Percentiles rank a stretch among this genome's conserved stretches.
Evolutionary conservation across 2,113 vertebrate genomes (phyloP).

Genomic region (Carassius carassius): DNA sequence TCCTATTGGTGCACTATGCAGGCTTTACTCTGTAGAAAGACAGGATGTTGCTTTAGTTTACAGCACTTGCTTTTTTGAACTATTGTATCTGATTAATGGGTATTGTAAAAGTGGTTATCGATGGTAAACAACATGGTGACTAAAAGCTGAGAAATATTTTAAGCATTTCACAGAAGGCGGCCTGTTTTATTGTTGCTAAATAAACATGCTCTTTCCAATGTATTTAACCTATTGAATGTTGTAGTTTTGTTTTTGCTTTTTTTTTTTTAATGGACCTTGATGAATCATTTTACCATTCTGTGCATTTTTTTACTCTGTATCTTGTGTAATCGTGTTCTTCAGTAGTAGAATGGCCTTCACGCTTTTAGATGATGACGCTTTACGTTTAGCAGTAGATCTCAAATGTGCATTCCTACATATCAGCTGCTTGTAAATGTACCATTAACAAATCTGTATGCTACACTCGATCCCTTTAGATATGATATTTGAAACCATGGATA

Average conservation of each 20-base stretch:
- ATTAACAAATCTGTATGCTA: slow-evolving; percentile 24
- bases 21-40: slow-evolving; percentile 56
- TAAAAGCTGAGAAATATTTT: slow-evolving; percentile 14
- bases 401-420: slow-evolving; percentile 39
- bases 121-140: slow-evolving; percentile 46
- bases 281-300: slow-evolving; percentile 32
- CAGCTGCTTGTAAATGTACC: slow-evolving; percentile 30
- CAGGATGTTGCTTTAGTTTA: slow-evolving; percentile 52
- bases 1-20: slow-evolving; percentile 62
- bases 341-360: not conserved
- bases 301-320: slow-evolving; percentile 45
- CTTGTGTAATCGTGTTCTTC: slow-evolving; percentile 21
- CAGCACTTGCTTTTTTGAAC: slow-evolving; percentile 36
- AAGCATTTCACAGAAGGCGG: slow-evolving; percentile 36
- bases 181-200: slow-evolving; percentile 55
- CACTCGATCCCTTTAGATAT: not conserved
- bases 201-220: slow-evolving; percentile 54
- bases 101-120: slow-evolving; percentile 26
- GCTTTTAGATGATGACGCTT: not conserved
- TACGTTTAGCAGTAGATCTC: not conserved
- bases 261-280: slow-evolving; percentile 39
- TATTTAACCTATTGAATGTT: slow-evolving; percentile 51
- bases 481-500: slow-evolving; percentile 18
- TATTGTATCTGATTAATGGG: slow-evolving; percentile 5
- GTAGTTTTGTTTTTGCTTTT: slow-evolving; percentile 19